Conservation (phyloP, 2,797 vertebrate species). For the Dryobates pubescens region DNA sequence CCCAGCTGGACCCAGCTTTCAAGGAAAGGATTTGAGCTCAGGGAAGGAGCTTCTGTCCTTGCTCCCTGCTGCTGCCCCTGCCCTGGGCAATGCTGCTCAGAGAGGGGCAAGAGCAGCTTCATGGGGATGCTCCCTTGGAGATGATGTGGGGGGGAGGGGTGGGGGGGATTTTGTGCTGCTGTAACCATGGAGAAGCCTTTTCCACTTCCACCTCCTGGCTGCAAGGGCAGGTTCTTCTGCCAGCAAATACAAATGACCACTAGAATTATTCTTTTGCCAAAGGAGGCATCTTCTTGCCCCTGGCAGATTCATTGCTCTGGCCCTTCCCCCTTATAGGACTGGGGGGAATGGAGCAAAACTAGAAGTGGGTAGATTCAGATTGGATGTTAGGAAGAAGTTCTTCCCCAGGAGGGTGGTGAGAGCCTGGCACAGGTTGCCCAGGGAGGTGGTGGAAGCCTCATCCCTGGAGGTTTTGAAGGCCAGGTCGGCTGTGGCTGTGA, state of each 20-base stretch:
- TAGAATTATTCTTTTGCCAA: not conserved
- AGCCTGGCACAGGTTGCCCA: too few species aligned
- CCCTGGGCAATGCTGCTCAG: rapidly evolving
- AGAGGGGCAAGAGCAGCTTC: not conserved
- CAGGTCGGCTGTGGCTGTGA: too few species aligned
- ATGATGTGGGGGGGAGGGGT: too few species aligned
- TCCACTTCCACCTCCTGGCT: not conserved
- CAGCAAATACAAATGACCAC: not conserved
- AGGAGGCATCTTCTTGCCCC: not conserved
- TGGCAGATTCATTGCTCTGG: rapidly evolving
- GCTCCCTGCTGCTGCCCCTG: not conserved
- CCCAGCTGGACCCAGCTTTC: too few species aligned
- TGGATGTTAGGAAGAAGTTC: too few species aligned
- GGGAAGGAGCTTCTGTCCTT: not conserved
- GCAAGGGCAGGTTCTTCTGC: not conserved
- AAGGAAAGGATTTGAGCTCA: not conserved
- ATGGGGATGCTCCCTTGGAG: not conserved
- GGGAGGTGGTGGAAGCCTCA: too few species aligned
- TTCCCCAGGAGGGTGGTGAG: too few species aligned
- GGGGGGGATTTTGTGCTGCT: not conserved
- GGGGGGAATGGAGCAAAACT: too few species aligned
- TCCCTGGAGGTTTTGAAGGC: too few species aligned
- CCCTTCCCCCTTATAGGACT: too few species aligned
- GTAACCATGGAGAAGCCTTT: not conserved
- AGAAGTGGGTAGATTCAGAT: too few species aligned